Conservation (phyloP, 64 coral and sea anemone species). For the Montipora efflorescens region DNA sequence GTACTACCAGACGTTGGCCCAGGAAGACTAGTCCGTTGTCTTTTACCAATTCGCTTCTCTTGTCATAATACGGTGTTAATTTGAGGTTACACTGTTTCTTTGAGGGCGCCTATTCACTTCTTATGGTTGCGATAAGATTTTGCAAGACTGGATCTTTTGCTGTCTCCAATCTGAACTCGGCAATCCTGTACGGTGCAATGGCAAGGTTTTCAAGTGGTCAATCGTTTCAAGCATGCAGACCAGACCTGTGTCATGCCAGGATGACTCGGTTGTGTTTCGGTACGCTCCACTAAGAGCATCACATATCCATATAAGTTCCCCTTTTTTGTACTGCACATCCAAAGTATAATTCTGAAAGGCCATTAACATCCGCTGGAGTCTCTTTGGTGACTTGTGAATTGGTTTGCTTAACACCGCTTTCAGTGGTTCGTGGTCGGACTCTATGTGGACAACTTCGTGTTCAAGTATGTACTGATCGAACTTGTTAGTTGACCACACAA, state of each 20-base stretch:
- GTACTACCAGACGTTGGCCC: too few species aligned
- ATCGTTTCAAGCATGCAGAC: neutral
- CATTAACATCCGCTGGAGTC: constrained; percentile 21
- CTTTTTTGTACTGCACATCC: constrained; percentile 26
- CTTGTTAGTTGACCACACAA: constrained; percentile 2
- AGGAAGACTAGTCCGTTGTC: constrained; percentile 59
- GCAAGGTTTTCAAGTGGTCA: constrained; percentile 5
- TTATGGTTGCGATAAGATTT: constrained; percentile 13
- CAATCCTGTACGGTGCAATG: neutral
- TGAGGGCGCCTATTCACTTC: neutral
- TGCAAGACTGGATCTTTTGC: constrained; percentile 14
- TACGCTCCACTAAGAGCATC: neutral
- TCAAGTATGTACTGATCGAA: constrained; percentile 6
- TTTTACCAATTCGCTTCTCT: constrained; percentile 24
- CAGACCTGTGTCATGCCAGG: neutral
- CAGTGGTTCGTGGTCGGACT: constrained; percentile 7
- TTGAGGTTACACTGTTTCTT: neutral
- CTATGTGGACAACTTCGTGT: neutral
- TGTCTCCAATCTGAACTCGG: neutral
- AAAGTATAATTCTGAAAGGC: constrained; percentile 20
- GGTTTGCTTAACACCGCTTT: constrained; percentile 13
- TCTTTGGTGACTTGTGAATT: constrained; percentile 9
- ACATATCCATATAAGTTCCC: constrained; percentile 29
- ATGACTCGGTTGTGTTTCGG: neutral
- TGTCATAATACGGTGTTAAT: constrained; percentile 34